These are phyloP conservation scores for Aphaenogaster floridana DNA, from an alignment of 1,140 invertebrate genomes.

Conservation along the genomic window DNA sequence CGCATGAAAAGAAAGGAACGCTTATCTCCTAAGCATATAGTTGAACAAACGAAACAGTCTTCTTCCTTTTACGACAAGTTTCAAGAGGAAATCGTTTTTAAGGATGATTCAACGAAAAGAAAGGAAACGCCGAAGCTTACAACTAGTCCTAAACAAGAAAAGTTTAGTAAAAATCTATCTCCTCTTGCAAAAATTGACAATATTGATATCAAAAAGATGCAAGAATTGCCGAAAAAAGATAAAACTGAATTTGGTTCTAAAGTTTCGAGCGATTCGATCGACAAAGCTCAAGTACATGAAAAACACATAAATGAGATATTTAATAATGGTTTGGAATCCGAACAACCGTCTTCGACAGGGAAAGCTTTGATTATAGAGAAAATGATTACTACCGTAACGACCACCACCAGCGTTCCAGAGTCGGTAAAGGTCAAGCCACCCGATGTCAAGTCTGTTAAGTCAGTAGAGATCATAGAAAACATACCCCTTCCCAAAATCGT, in stretches of 20 bases:
- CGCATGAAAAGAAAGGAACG: constrained; percentile 39
- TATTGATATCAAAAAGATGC: not conserved
- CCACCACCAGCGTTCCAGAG: constrained; percentile 54
- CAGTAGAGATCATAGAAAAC: constrained; percentile 76
- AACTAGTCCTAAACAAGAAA: constrained; percentile 20
- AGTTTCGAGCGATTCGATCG: not conserved
- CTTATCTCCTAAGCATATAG: not conserved
- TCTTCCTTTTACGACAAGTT: constrained; percentile 59
- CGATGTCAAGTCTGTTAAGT: constrained; percentile 72
- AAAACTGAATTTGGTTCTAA: constrained; percentile 30
- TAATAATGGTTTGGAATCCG: constrained; percentile 1
- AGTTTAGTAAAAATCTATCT: not conserved
- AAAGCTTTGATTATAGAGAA: constrained; percentile 77
- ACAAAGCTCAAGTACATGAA: not conserved
- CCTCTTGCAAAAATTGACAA: not conserved
- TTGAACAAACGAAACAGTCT: constrained; percentile 16
- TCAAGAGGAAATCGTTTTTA: constrained; percentile 50
- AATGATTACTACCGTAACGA: constrained; percentile 73
- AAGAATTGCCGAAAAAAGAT: not conserved
- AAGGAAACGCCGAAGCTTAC: constrained; percentile 1
- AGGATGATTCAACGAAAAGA: constrained; percentile 11
- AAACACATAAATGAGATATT: not conserved
- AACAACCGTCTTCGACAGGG: constrained; percentile 21
- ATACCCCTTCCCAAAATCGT: constrained; percentile 71
- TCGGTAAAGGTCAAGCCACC: constrained; percentile 65